Conservation (phyloP, 1,140 invertebrate species). For the Halictus rubicundus region DNA sequence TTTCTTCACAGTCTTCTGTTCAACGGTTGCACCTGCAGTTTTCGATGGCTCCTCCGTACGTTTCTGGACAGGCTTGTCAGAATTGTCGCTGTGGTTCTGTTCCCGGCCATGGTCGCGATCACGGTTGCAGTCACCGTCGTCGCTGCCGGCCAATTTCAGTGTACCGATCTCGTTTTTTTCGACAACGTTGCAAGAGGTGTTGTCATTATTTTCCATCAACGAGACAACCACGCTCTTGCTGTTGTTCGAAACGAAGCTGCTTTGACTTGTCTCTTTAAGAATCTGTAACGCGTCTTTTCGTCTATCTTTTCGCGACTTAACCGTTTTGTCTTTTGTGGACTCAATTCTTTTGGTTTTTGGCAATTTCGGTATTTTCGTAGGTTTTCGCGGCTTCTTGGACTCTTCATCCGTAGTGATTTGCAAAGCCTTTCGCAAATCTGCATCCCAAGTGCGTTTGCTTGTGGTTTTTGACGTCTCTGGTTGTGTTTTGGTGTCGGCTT, state of each 20-base stretch:
- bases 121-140: too few relatives aligned
- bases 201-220: neutral
- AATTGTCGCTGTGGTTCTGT: too few relatives aligned
- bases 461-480: neutral
- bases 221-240: neutral
- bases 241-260: neutral
- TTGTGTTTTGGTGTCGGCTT: neutral
- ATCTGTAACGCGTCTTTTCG: neutral
- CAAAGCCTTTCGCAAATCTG: conserved; percentile 69
- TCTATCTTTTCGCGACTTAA: neutral
- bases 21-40: neutral
- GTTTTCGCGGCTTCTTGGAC: neutral
- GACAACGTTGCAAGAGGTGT: neutral
- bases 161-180: too few relatives aligned
- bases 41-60: neutral
- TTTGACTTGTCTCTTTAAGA: too few relatives aligned
- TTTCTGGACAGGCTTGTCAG: too few relatives aligned
- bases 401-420: conserved; percentile 19
- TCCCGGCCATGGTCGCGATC: too few relatives aligned
- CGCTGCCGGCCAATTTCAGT: too few relatives aligned
- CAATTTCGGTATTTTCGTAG: neutral
- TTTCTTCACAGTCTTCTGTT: conserved; percentile 70
- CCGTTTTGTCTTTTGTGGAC: conserved; percentile 14
- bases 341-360: neutral
- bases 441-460: conserved; percentile 72